Base-by-base conservation (phyloP, 2,888 invertebrate species). In the Diadegma fenestrale region DNA sequence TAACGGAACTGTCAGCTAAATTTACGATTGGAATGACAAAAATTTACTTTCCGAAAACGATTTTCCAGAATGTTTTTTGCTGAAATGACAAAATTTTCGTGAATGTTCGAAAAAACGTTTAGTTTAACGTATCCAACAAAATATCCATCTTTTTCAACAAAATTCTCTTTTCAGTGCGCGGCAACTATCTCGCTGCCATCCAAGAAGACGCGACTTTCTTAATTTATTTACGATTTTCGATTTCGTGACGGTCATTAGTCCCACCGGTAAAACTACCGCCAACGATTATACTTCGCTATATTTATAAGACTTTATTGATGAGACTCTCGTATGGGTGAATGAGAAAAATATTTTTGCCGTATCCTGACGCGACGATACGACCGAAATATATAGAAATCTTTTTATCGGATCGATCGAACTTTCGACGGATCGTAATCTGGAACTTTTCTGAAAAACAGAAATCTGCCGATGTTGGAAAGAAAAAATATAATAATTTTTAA, bases 191-290 rank as follows among this genome's bases (percentile, higher is more conserved):
- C 84, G 64, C 71, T 30, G 76, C 79, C 79, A 79, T 33, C 22
- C 51, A 33, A 45, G 22, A 80, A 81, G 75, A 82, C 85, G 77
- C 85, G 75, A 80, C 76, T 85, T 82, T 82, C 85, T 82, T 85
- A 71, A 82, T 85, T 82, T 82, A 85, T 85, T 85, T 80, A 80
- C 80, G 82, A 85, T 80, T 80, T 84, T 82, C 82, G 82, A 85
- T 85, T 85, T 72, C 76, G 61, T 33, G 80, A 77, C 54, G 82
- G 80, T 85, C 85, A 77, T 85, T 82, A 82, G 85, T 85, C 85
- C 82, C 72, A 51, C 66, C 80, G 71, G 84, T 61, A 33, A 73
- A 77, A 80, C 64, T 43, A n/a, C 41, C 73, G 63, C 30, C 37
- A 48, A 64, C 69, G 54, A 75, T 85, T 85, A 81, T 81, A 81